phyloP scores from a whole-genome alignment of 2,113 vertebrate species.

The Steatornis caripensis region DNA sequence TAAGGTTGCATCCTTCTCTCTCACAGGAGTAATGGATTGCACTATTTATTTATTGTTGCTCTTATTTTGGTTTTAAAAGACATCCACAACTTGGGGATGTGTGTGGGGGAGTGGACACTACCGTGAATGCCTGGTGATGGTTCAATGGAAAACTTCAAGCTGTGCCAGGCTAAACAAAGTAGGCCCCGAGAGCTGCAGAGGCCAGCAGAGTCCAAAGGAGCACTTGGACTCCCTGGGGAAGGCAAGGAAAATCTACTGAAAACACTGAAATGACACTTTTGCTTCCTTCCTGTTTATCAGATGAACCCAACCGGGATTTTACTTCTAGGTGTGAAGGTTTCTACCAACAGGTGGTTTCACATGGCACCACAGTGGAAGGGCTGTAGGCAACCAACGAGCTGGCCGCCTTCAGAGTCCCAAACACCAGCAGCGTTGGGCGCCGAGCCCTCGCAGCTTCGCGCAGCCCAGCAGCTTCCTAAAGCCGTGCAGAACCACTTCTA shows the following conservation, averaged over 20 bases:
- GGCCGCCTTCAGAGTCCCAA: background rate
- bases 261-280: background rate
- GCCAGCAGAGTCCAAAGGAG: background rate
- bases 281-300: background rate
- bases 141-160: background rate
- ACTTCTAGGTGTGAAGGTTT: background rate
- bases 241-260: background rate
- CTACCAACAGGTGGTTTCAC: background rate
- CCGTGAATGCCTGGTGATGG: background rate
- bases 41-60: constrained; percentile 25
- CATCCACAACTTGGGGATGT: background rate
- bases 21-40: background rate
- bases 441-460: accelerated
- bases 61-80: constrained; percentile 5
- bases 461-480: background rate
- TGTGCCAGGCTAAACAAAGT: constrained; percentile 8
- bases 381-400: background rate
- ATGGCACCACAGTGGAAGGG: background rate
- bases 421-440: accelerated
- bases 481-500: background rate
- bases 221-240: background rate
- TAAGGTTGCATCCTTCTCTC: background rate
- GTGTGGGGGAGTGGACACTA: background rate
- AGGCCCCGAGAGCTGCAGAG: background rate
- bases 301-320: background rate